Conservation (phyloP, 2,113 vertebrate genomes). For the Upupa epops region DNA sequence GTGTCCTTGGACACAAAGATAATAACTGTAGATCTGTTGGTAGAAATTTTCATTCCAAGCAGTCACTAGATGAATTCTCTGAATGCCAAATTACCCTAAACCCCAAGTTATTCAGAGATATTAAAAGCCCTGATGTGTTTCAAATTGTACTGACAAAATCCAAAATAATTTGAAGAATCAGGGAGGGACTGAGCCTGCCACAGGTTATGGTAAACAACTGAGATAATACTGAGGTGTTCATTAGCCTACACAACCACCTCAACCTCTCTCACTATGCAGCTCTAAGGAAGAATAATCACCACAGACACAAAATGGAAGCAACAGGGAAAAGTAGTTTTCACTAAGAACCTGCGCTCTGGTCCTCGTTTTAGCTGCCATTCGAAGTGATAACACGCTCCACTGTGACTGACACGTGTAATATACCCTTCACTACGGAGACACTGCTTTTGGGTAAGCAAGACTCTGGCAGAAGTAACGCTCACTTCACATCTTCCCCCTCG, state of each 20-base stretch:
- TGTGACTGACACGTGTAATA: neutral
- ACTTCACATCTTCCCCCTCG: neutral
- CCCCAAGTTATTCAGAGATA: neutral
- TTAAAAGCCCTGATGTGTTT: neutral
- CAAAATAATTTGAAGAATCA: neutral
- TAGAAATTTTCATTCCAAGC: neutral
- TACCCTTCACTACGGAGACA: neutral
- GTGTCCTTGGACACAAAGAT: slow-evolving; percentile 25
- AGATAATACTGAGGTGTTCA: neutral
- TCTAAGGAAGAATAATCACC: neutral
- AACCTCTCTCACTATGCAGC: neutral
- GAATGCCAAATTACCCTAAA: slow-evolving; percentile 1
- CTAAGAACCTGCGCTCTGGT: neutral
- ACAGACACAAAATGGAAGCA: neutral
- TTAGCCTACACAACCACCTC: neutral
- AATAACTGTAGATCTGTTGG: slow-evolving; percentile 12
- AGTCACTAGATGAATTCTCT: neutral
- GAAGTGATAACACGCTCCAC: neutral
- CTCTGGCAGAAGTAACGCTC: neutral
- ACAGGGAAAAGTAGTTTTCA: neutral
- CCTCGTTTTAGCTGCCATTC: neutral
- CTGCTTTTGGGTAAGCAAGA: neutral
- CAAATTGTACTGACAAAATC: neutral
- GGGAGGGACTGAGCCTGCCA: neutral
- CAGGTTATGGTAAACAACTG: neutral